Percentiles rank a stretch among this genome's conserved stretches.
Conservation (phyloP, 2,113 vertebrate genomes). For the Pseudorhombus dupliciocellatus region DNA sequence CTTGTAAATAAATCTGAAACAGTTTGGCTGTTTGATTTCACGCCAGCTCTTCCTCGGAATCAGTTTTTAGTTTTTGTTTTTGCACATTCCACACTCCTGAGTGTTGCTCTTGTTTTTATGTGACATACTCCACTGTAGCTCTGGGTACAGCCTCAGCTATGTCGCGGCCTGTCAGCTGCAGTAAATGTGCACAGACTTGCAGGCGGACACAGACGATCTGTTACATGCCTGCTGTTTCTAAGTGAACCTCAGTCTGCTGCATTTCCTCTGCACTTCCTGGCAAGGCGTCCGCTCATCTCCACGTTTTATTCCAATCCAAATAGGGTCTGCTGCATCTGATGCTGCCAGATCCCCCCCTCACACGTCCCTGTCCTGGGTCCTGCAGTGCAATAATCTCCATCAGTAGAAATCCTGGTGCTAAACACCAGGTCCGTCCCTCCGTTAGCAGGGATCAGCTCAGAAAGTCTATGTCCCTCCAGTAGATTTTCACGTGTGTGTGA, state of each 20-base stretch:
- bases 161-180: conserved; percentile 41
- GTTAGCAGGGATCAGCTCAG: neutral
- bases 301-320: neutral
- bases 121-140: neutral
- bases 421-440: neutral
- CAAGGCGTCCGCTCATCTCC: neutral
- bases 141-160: neutral
- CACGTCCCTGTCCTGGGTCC: neutral
- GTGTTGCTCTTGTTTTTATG: neutral
- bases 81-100: neutral
- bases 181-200: conserved; percentile 51
- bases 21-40: neutral
- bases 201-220: conserved; percentile 18
- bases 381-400: neutral
- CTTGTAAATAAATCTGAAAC: neutral
- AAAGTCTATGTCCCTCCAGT: conserved; percentile 29
- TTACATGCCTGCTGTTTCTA: conserved; percentile 16
- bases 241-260: conserved; percentile 18
- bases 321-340: neutral
- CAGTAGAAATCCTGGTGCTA: neutral
- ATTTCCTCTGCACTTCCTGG: neutral
- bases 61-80: conserved; percentile 23
- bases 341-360: neutral
- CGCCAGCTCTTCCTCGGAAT: conserved; percentile 15
- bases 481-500: conserved; percentile 34